phyloP scores from a whole-genome alignment of 92 coral and sea anemone genomes.

The Palythoa grandis region DNA sequence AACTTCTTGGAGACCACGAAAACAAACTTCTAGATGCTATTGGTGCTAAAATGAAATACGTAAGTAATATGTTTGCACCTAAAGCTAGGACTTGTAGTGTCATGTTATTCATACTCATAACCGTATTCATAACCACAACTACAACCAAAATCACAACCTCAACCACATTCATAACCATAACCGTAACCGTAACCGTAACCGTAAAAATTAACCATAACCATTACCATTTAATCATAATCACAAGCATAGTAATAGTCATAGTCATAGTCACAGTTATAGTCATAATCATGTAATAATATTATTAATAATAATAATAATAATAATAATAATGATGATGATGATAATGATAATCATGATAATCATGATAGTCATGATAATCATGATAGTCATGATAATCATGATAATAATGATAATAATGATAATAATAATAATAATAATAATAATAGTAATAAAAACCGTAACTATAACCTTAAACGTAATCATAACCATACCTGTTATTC shows the following conservation, averaged over 20 bases:
- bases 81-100: not conserved
- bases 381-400: too few species aligned
- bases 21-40: slow-evolving; percentile 76
- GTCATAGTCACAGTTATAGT: not conserved
- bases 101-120: not conserved
- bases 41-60: slow-evolving; percentile 70
- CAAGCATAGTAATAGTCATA: not conserved
- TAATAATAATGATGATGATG: too few species aligned
- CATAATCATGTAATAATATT: not conserved
- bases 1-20: slow-evolving; percentile 79
- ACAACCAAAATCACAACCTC: too few species aligned
- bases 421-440: not conserved
- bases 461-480: not conserved
- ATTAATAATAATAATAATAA: not conserved
- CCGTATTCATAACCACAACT: not conserved
- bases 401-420: too few species aligned
- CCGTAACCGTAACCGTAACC: too few species aligned
- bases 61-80: slow-evolving; percentile 22
- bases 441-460: not conserved
- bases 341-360: too few species aligned
- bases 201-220: too few species aligned
- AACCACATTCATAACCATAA: too few species aligned
- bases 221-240: too few species aligned
- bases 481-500: too few species aligned
- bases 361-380: too few species aligned